Percentiles rank a stretch among this genome's conserved stretches.
Conservation (phyloP, 2,113 vertebrate species). For the Albula goreensis region DNA sequence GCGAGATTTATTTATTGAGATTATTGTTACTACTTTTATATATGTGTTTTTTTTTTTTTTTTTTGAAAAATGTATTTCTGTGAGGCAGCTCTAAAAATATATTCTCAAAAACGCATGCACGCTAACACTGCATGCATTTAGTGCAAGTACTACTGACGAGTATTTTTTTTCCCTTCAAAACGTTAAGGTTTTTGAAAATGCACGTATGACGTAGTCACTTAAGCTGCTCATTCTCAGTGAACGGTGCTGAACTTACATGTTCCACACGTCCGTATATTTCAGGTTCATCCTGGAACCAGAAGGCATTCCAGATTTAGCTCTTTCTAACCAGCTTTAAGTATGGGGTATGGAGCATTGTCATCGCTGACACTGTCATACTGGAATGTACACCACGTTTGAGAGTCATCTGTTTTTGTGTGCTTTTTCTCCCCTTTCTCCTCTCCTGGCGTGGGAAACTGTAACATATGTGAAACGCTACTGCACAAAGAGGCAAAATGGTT, state of each 20-base stretch:
- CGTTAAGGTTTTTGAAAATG: conserved; percentile 40
- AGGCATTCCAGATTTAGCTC: conserved; percentile 31
- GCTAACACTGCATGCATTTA: conserved; percentile 39
- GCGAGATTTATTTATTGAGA: conserved; percentile 51
- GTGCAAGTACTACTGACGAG: conserved; percentile 64
- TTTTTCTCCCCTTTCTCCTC: not conserved
- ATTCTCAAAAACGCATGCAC: conserved; percentile 33
- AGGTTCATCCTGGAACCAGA: conserved; percentile 23
- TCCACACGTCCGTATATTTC: conserved; percentile 20
- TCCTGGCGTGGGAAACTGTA: not conserved
- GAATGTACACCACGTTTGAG: not conserved
- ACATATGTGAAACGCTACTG: not conserved
- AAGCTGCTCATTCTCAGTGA: conserved; percentile 24
- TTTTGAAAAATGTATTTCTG: conserved; percentile 33
- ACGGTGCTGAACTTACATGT: conserved; percentile 25
- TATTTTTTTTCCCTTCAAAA: conserved; percentile 30
- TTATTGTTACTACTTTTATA: conserved; percentile 3
- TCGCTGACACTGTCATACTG: conserved; percentile 17
- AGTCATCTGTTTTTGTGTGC: not conserved
- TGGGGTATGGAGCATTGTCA: not conserved
- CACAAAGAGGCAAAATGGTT: not conserved
- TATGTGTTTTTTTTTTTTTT: conserved; percentile 28
- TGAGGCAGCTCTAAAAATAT: conserved; percentile 57
- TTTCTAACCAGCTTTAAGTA: conserved; percentile 28
- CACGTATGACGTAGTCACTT: conserved; percentile 66